Conservation (phyloP, 2,888 invertebrate genomes). For the Agonopterix heracliana region DNA sequence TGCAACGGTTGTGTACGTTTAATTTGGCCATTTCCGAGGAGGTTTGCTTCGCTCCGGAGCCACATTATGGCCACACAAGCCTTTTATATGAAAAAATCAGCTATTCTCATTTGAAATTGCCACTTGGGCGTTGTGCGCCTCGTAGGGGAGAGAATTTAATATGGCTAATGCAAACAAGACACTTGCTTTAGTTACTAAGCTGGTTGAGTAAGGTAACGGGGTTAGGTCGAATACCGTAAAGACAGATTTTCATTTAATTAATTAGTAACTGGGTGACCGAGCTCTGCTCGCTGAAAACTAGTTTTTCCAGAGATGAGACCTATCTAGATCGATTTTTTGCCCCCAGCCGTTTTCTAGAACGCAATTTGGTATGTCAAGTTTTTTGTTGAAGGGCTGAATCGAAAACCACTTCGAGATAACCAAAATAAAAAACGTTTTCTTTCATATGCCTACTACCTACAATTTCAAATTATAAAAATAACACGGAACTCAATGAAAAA, state of each 20-base stretch:
- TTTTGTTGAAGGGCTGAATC: too few relatives aligned
- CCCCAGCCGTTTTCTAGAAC: too few relatives aligned
- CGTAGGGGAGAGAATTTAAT: conserved; percentile 30
- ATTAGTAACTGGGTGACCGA: too few relatives aligned
- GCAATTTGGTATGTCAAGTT: too few relatives aligned
- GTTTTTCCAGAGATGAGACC: not conserved
- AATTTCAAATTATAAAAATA: not conserved
- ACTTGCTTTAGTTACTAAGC: not conserved
- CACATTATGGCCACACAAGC: conserved; percentile 34
- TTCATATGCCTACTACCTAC: not conserved
- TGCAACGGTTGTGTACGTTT: conserved; percentile 23
- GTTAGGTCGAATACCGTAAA: not conserved
- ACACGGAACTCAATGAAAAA: not conserved
- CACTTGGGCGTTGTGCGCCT: conserved; percentile 30
- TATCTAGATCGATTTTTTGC: not conserved
- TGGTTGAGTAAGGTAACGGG: too few relatives aligned
- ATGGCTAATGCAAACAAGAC: conserved; percentile 26
- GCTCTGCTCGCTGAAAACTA: not conserved
- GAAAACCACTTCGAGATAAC: too few relatives aligned
- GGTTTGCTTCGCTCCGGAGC: conserved; percentile 26
- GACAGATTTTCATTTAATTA: not conserved
- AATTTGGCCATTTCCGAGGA: conserved; percentile 38
- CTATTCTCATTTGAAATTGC: conserved; percentile 44
- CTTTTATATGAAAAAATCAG: conserved; percentile 49
- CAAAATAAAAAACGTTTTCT: not conserved